Evolutionary conservation across 2,888 invertebrate genomes (phyloP).

Genomic region (Pyrochroa serraticornis): DNA sequence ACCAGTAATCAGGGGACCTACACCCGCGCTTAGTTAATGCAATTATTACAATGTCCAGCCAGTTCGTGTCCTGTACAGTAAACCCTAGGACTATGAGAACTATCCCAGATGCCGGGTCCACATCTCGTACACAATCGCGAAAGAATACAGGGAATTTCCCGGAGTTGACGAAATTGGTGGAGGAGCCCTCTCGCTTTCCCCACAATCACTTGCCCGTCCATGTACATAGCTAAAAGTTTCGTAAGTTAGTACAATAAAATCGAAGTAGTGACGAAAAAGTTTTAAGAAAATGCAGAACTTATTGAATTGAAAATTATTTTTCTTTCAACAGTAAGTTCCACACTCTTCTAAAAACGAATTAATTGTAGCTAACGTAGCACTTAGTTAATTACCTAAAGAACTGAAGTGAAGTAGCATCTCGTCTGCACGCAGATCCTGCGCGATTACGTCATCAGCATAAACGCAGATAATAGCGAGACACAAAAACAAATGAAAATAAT

Average conservation of each 20-base stretch:
- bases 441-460: constrained; percentile 91
- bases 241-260: background rate
- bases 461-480: constrained; percentile 92
- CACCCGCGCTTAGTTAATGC: constrained; percentile 22
- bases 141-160: constrained; percentile 87
- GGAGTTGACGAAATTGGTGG: constrained; percentile 87
- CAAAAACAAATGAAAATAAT: constrained; percentile 94
- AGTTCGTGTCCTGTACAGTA: constrained; percentile 76
- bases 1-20: no score
- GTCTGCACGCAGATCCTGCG: constrained; percentile 89
- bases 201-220: constrained; percentile 90
- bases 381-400: constrained; percentile 68
- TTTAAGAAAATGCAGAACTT: no score
- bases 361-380: no score
- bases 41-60: constrained; percentile 42
- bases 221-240: constrained; percentile 81
- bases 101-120: constrained; percentile 95
- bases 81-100: constrained; percentile 84
- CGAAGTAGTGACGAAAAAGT: background rate
- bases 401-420: constrained; percentile 96
- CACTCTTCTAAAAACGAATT: no score
- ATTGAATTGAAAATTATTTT: no score
- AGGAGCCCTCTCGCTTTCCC: constrained; percentile 91
- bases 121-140: constrained; percentile 87
- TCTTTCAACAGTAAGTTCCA: no score